These are phyloP conservation scores for Taenioides sp. DNA, from an alignment of 2,797 vertebrate species.

Conservation along the genomic window DNA sequence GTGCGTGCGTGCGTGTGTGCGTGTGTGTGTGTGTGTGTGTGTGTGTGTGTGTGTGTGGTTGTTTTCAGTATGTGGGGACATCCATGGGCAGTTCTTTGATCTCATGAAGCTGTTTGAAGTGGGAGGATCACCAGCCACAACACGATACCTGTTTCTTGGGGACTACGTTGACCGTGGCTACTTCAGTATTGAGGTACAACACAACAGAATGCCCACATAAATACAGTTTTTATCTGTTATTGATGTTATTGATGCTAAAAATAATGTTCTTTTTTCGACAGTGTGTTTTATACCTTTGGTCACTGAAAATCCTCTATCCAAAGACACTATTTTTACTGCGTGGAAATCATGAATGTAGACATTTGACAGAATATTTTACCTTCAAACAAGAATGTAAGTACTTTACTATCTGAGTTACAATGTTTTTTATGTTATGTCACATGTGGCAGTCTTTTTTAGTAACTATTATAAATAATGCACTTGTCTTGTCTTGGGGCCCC, in stretches of 20 bases:
- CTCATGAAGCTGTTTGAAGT: slow-evolving; percentile 87
- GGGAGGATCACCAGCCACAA: slow-evolving; percentile 83
- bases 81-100: slow-evolving; percentile 86
- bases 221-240: background rate
- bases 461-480: slow-evolving; percentile 16
- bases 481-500: slow-evolving; percentile 3
- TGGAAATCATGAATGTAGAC: slow-evolving; percentile 89
- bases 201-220: slow-evolving; percentile 35
- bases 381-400: slow-evolving; percentile 91
- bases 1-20: no score
- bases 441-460: slow-evolving; percentile 25
- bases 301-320: slow-evolving; percentile 87
- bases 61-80: slow-evolving; percentile 82
- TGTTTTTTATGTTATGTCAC: slow-evolving; percentile 7
- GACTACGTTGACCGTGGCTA: slow-evolving; percentile 86
- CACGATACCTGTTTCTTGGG: slow-evolving; percentile 84
- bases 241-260: background rate
- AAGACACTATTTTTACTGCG: slow-evolving; percentile 87
- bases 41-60: background rate
- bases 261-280: slow-evolving; percentile 54
- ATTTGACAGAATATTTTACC: slow-evolving; percentile 89
- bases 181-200: slow-evolving; percentile 83
- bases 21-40: no score
- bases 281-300: slow-evolving; percentile 88
- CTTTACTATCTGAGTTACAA: slow-evolving; percentile 6